Evolutionary conservation across 2,113 vertebrate species (phyloP).

Genomic region (Procavia capensis): DNA sequence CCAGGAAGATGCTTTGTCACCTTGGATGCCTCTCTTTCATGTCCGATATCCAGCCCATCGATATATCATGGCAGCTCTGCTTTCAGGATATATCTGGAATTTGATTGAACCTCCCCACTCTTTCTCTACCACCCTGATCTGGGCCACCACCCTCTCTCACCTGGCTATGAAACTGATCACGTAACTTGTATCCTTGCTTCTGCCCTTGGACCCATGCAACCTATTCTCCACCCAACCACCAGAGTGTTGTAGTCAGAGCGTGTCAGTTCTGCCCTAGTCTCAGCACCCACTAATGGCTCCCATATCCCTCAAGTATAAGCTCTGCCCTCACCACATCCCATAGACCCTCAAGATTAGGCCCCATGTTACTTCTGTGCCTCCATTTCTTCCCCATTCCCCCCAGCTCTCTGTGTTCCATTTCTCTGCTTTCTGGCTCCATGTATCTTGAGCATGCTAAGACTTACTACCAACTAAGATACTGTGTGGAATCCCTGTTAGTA

Average conservation of each 20-base stretch:
- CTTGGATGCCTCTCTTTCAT: neutral
- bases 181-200: neutral
- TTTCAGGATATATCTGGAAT: conserved; percentile 34
- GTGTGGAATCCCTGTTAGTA: too few species aligned
- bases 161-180: neutral
- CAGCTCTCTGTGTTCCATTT: neutral
- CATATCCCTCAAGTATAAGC: neutral
- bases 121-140: neutral
- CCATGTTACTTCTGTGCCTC: neutral
- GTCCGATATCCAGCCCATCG: conserved; percentile 50
- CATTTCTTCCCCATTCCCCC: neutral
- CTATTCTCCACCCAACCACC: neutral
- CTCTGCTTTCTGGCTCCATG: neutral
- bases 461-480: neutral
- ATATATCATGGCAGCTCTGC: conserved; percentile 55
- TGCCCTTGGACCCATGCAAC: neutral
- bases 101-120: accelerated
- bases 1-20: neutral
- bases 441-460: neutral
- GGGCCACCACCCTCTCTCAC: neutral
- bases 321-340: neutral
- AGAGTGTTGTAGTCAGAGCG: neutral
- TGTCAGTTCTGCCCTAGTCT: neutral
- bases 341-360: neutral
- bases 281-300: neutral